A percentile compares a stretch with the other conserved stretches of the same genome.
These are phyloP conservation scores for Myrmophylax atrothorax DNA, from an alignment of 2,113 vertebrate species.

Conservation along the genomic window DNA sequence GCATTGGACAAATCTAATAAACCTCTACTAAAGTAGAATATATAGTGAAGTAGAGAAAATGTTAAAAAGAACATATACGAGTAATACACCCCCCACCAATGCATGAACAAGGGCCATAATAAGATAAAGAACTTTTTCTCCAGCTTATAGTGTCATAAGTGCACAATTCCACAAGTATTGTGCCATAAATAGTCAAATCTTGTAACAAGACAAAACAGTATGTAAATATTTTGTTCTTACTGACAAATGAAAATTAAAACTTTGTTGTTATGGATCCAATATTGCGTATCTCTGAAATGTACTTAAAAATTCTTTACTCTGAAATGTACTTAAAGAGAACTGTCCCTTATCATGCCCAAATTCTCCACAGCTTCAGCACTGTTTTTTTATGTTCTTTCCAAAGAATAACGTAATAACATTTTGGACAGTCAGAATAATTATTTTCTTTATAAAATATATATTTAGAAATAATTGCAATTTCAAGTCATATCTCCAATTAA, in stretches of 20 bases:
- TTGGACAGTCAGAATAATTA: neutral
- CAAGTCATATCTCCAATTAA: neutral
- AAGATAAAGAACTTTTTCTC: neutral
- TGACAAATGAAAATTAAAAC: neutral
- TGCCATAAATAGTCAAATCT: neutral
- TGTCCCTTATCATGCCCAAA: accelerated
- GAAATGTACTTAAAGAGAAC: neutral
- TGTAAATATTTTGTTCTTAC: neutral
- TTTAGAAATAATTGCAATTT: neutral
- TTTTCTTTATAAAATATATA: neutral
- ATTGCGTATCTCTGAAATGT: neutral
- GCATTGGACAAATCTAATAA: neutral
- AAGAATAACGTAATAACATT: neutral
- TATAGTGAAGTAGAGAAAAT: neutral
- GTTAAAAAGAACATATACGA: neutral
- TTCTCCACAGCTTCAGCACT: neutral
- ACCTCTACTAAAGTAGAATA: neutral
- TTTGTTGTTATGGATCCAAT: neutral
- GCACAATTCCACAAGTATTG: neutral
- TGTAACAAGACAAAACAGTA: neutral
- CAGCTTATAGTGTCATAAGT: neutral
- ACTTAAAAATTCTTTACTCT: neutral
- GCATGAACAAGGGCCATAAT: neutral
- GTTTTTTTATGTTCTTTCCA: neutral
- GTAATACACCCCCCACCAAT: neutral